Evolutionary conservation across 2,113 vertebrate species (phyloP), one percentile per base, ranked within the genome.

Genomic region (Prochilodus magdalenae): DNA sequence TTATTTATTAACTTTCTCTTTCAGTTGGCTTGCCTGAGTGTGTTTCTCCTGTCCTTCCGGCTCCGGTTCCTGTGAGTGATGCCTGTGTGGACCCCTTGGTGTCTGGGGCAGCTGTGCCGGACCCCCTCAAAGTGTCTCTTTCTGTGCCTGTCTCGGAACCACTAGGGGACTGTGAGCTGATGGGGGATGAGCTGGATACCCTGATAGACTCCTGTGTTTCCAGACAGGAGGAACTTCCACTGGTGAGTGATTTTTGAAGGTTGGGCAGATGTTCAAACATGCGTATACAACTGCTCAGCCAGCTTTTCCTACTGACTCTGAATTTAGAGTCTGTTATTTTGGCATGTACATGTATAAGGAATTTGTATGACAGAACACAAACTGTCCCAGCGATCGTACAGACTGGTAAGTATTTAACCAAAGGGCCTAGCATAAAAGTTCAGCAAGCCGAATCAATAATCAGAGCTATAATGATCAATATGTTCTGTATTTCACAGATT

Each of bases 161-260:
- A 70, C 90, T 95, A 85, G 94, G 93, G 4, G 97, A 97, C n/a
- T 93, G 89, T 0, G 97, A 97, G 47, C 89, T 98, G 84, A 94
- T 98, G 53, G 97, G 96, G 53, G 96, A 97, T 0, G 97, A 99
- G 87, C 86, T 99, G 77, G 98, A 99, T 88, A 95, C 91, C 1
- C 93, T 98, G 36, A 93, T 99, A 66, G 98, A 98, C 89, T 60
- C 57, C 5, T 94, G 90, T 59, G 84, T 95, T 0, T 87, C 93
- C 0, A 89, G 93, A 33, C 89, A 91, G 7, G 88, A 92, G 0
- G 92, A 90, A 0, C 84, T 91, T 62, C 30, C 89, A 55, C 88
- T 95, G 91, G 97, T 98, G 86, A 93, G 92, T 1, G 5, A 4
- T 8, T 4, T 12, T 20, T 51, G 1, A 13, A 29, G 1, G 14